Base-by-base conservation (phyloP, 2,113 vertebrate genomes). In the Anarhynchus alexandrinus region DNA sequence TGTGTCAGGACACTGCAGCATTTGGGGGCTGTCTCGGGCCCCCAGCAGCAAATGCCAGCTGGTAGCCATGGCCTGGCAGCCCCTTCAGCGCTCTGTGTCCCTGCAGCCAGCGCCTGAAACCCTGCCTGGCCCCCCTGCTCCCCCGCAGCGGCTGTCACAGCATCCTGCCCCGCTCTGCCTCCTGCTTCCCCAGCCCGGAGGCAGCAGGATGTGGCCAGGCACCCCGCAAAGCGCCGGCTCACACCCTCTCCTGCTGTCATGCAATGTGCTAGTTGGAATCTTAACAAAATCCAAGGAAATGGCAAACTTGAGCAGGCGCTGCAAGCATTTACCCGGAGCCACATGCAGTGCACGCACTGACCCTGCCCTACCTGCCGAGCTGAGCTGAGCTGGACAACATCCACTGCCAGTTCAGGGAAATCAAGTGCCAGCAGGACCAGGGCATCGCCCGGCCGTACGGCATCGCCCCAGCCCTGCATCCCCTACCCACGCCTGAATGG, bases 311-410 rank as follows among this genome's bases (percentile, higher is more conserved):
- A 15, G 67, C 81, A 30, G 55, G 42, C 0, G 3, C 59, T 4
- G 6, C 62, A 4, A 30, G 83, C 45, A 6, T 57, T 38, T 2
- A 21, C 29, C 61, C 12, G 65, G 67, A 88, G 47, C 45, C 1
- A 0, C 12, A 3, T 42, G 45, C 32, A 42, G 82, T 5, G 0
- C 45, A 1, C 2, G 0, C 10, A 1, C 62, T 5, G 34, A 6
- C 8, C 9, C 26, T 65, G 61, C 18, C 19, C 43, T 10, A 1
- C 5, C 58, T 19, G 5, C 32, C 3, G 5, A 65, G 47, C 34
- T 1, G 19, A 15, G n/a, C 4, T 30, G 59, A 27, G 40, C 65
- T 21, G 38, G 32, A 76, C n/a, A 6, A 1, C 16, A 26, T 1
- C 45, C 30, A 2, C 11, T 2, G 52, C 38, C 71, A 1, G 12